These are phyloP conservation scores for Nestor notabilis DNA, from an alignment of 2,113 vertebrate species.

Conservation along the genomic window DNA sequence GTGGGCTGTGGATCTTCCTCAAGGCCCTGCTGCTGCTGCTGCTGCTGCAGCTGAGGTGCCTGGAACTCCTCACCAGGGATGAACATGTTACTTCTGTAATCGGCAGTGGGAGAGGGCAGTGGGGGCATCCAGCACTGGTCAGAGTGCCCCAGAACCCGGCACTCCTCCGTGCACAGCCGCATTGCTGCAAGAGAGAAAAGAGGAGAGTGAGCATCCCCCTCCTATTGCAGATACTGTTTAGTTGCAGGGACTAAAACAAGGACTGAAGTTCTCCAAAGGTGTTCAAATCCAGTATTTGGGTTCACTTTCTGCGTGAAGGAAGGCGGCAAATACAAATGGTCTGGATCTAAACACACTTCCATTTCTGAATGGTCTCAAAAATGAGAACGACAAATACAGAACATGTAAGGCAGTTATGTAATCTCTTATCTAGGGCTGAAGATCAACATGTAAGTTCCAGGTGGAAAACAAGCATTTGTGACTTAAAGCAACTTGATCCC, in stretches of 20 bases:
- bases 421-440: background rate
- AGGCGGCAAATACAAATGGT: background rate
- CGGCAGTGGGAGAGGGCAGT: conserved; percentile 83
- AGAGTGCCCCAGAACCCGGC: conserved; percentile 92
- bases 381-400: background rate
- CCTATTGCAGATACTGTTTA: background rate
- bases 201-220: background rate
- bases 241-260: background rate
- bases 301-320: background rate
- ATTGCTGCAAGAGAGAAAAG: conserved; percentile 77
- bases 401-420: background rate
- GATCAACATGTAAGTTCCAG: background rate
- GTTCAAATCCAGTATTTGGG: background rate
- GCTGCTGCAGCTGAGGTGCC: conserved; percentile 33
- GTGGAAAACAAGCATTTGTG: background rate
- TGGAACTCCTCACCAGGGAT: conserved; percentile 91
- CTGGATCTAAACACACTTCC: background rate
- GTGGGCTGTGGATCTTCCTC: conserved; percentile 83
- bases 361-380: background rate
- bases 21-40: conserved; percentile 57
- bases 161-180: conserved; percentile 95
- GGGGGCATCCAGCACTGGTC: conserved; percentile 99
- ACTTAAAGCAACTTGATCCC: background rate
- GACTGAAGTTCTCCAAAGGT: background rate
- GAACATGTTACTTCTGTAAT: conserved; percentile 96